phyloP scores from a whole-genome alignment of 2,797 vertebrate species.

The Microcaecilia unicolor region DNA sequence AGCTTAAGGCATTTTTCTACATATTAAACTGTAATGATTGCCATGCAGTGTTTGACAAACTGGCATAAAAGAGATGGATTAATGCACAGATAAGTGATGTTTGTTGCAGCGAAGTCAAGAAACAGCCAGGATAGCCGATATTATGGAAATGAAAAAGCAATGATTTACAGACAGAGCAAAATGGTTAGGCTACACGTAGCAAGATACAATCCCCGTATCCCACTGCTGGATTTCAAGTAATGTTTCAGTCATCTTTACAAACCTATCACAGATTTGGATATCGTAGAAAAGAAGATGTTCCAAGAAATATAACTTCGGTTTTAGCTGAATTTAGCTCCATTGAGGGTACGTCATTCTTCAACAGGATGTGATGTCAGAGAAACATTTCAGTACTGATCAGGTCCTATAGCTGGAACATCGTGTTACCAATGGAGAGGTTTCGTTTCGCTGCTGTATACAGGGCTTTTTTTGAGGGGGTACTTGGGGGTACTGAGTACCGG shows the following conservation, averaged over 20 bases:
- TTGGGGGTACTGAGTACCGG: too few relatives aligned
- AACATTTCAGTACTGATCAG: too few relatives aligned
- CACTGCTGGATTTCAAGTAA: slow-evolving; percentile 27
- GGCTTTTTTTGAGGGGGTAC: too few relatives aligned
- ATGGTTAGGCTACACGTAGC: slow-evolving; percentile 18
- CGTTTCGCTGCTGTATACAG: too few relatives aligned
- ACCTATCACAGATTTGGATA: slow-evolving; percentile 12
- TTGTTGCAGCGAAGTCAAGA: slow-evolving; percentile 9
- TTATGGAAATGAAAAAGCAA: slow-evolving; percentile 13
- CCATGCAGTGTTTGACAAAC: slow-evolving; percentile 13
- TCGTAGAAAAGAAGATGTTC: slow-evolving; percentile 12
- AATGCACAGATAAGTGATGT: too few relatives aligned
- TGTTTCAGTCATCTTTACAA: slow-evolving; percentile 38
- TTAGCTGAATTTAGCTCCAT: not conserved
- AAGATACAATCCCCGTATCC: slow-evolving; percentile 19
- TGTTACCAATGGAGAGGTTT: too few relatives aligned
- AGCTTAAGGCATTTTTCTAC: not conserved
- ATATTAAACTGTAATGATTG: not conserved
- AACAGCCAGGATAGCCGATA: slow-evolving; percentile 8
- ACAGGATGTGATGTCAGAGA: not conserved
- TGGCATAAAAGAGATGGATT: not conserved
- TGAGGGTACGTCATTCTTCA: too few relatives aligned
- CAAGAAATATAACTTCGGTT: slow-evolving; percentile 15
- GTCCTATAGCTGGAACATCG: too few relatives aligned
- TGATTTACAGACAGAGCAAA: slow-evolving; percentile 13